phyloP scores from a whole-genome alignment of 1,140 invertebrate species.

The Leptinotarsa defecta region DNA sequence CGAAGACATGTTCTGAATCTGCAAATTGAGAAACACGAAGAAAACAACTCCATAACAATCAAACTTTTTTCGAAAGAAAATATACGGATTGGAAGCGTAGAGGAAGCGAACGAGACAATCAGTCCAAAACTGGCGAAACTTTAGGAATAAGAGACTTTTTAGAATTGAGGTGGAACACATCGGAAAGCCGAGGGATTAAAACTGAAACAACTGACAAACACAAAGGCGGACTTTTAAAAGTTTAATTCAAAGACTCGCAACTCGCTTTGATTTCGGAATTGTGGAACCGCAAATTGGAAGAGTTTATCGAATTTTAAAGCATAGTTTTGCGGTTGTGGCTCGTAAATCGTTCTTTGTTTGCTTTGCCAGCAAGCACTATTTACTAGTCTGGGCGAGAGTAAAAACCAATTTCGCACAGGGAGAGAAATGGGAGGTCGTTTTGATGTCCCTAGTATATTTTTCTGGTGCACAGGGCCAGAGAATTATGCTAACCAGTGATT shows the following conservation, averaged over 20 bases:
- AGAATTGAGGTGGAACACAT: constrained; percentile 32
- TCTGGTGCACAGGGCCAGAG: too few species aligned
- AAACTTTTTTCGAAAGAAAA: background rate
- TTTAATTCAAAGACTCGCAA: constrained; percentile 34
- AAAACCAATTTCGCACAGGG: background rate
- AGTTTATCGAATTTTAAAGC: constrained; percentile 5
- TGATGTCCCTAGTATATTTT: too few species aligned
- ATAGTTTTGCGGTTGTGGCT: constrained; percentile 5
- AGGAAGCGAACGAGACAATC: background rate
- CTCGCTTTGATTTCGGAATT: constrained; percentile 34
- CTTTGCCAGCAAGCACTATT: background rate
- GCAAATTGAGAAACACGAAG: background rate
- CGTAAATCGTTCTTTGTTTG: background rate
- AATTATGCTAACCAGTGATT: too few species aligned
- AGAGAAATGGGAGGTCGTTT: background rate
- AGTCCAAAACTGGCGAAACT: background rate
- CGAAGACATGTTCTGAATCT: background rate
- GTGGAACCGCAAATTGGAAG: constrained; percentile 20
- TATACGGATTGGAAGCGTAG: background rate
- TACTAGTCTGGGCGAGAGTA: background rate
- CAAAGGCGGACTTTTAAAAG: constrained; percentile 31
- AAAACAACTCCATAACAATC: constrained; percentile 2
- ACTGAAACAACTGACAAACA: constrained; percentile 35
- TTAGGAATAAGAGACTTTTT: constrained; percentile 19
- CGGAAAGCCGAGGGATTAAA: constrained; percentile 31